Evolutionary conservation across 2,888 invertebrate species (phyloP), one percentile per base, ranked within the genome.

Genomic region (Lasioglossum leucozonium): DNA sequence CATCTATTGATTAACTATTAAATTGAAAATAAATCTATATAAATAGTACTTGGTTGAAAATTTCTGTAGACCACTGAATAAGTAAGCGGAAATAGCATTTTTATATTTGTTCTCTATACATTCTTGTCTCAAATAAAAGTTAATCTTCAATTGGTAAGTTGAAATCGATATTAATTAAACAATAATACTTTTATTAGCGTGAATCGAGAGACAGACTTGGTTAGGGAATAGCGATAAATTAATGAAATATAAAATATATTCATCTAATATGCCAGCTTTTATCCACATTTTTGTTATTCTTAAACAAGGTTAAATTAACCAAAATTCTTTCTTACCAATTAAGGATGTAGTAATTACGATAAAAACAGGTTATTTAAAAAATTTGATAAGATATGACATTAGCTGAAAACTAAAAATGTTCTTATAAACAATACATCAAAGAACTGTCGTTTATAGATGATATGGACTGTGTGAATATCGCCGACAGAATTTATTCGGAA

Each of bases 401-500:
- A 58, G 37, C 18, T 34, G 18, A 11, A 18, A 30, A 30, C 40
- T 40, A 16, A n/a, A 22, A 69, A 69, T 37, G n/a, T 51, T 51
- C 22, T 51, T 73, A 55, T n/a, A 55, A 73, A 2, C 34, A 73
- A 26, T 69, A 51, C 47, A 58, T 18, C 37, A 22, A n/a, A 47
- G 8, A 51, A 75, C 47, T 67, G 55, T 72, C 77, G 87, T 83
- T 89, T 91, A 44, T 93, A 93, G 91, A 93, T 91, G 93, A 93
- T 88, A 84, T 86, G 88, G 93, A 94, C 85, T 91, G 90, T 86
- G 92, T 94, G 88, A 92, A 92, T 91, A 92, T 90, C 79, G 85
- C 89, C 75, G 93, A 95, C 82, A 93, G 95, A 93, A 93, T 94
- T 91, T 95, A 94, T 92, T 92, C 94, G 82, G 95, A 95, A 92